Evolutionary conservation across 1,140 invertebrate genomes (phyloP), one percentile per base, ranked within the genome.

Genomic region (Meloidogyne floridensis): DNA sequence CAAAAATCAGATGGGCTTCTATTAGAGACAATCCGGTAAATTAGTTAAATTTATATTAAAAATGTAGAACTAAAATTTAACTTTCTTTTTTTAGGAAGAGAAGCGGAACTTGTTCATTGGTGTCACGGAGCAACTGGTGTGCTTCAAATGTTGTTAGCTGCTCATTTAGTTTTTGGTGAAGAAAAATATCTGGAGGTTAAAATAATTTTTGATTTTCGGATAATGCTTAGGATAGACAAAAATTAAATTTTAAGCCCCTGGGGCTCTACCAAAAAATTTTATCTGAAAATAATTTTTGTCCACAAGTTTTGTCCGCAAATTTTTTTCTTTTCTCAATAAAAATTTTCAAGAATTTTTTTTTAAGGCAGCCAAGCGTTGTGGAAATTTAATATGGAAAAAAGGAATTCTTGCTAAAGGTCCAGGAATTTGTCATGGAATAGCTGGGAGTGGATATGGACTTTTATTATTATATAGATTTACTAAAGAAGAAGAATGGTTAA

Each of bases 51-150:
- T 32, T 32, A 32, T 32, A 32, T 32, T 32, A 32, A 32, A 32
- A 32, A 32, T 32, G 32, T 32, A 32, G 32, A 32, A 32, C 32
- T 32, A 47, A 47, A 47, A 47, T 47, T 6, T 47, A 47, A 47
- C 47, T 10, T 10, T 10, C 6, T n/a, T 5, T n/a, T 65, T n/a
- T 11, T n/a, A 65, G 59, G 59, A n/a, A 65, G n/a, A 18, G 59
- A 65, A 65, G 59, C 59, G 2, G 15, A 65, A 65, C 59, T 65
- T 65, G 59, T 65, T 1, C 15, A 97, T 85, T 98, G 96, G 96
- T 97, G 96, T 92, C 95, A 97, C 90, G 96, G 96, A 15, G 94
- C 95, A 32, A 94, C 96, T 72, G 95, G 95, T 18, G 94, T 95
- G 91, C 92, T 95, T 15, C 93, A 94, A 87, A 91, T 95, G 78